Conservation (phyloP, 1,140 invertebrate species). For the Sarcophaga peregrina region DNA sequence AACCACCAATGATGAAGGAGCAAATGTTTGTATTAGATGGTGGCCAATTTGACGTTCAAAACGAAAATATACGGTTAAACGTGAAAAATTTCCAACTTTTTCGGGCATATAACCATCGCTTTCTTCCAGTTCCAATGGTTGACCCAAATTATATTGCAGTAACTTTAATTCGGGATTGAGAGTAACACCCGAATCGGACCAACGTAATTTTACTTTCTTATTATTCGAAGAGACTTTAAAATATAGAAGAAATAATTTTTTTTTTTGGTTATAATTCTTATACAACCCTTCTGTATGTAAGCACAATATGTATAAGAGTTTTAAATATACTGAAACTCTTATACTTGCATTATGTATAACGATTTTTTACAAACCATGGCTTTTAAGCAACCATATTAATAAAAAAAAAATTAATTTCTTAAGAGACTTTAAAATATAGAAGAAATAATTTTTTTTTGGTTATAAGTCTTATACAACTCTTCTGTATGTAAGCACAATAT, state of each 20-base stretch:
- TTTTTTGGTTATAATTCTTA: background rate
- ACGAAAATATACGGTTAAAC: conserved; percentile 80
- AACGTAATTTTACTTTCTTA: conserved; percentile 76
- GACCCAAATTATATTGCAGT: conserved; percentile 80
- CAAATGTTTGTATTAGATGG: conserved; percentile 88
- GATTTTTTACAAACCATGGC: too few species aligned
- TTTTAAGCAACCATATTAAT: too few species aligned
- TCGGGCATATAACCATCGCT: conserved; percentile 77
- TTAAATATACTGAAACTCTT: background rate
- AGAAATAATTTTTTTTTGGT: background rate
- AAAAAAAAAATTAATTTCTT: too few species aligned
- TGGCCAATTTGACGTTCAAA: conserved; percentile 88
- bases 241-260: background rate
- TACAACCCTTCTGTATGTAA: too few species aligned
- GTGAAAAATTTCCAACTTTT: conserved; percentile 82
- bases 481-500: too few species aligned
- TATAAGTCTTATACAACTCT: background rate
- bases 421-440: conserved; percentile 74
- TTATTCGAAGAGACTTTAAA: conserved; percentile 80
- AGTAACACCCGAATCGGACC: conserved; percentile 76
- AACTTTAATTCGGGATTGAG: conserved; percentile 82
- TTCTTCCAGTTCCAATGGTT: conserved; percentile 76
- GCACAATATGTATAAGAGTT: background rate
- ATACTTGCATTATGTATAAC: too few species aligned
- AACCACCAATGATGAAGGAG: conserved; percentile 86